Percentiles rank a stretch among this genome's conserved stretches.
Evolutionary conservation across 2,113 vertebrate species (phyloP).

Genomic region (Megaleporinus macrocephalus): DNA sequence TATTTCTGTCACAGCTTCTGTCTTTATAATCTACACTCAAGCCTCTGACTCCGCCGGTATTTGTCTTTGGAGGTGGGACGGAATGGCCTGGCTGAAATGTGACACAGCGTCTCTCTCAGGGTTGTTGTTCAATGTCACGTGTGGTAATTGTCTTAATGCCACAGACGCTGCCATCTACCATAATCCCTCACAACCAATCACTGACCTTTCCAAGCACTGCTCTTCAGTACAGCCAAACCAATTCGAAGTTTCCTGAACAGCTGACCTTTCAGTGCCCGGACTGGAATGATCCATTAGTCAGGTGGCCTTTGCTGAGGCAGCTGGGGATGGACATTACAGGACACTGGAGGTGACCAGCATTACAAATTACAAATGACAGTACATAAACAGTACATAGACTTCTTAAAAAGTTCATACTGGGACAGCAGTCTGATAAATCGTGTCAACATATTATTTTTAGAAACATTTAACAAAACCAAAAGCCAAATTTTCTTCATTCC

Average conservation of each 20-base stretch:
- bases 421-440: neutral
- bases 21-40: neutral
- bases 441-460: no score
- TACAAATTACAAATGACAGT: neutral
- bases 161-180: neutral
- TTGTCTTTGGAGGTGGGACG: neutral
- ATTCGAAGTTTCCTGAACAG: neutral
- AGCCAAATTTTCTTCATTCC: no score
- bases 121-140: constrained; percentile 25
- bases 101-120: neutral
- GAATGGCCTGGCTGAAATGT: neutral
- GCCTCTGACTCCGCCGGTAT: neutral
- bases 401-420: no score
- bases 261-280: constrained; percentile 22
- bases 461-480: no score
- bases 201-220: constrained; percentile 2
- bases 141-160: constrained; percentile 21
- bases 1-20: constrained; percentile 3
- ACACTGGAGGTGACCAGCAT: neutral
- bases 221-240: neutral
- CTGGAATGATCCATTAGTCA: constrained; percentile 14
- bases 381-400: neutral
- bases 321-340: neutral
- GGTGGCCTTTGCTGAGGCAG: neutral
- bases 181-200: neutral